Percentiles rank a stretch among this genome's conserved stretches.
phyloP scores from a whole-genome alignment of 2,888 invertebrate genomes.

The Charanyca ferruginea region DNA sequence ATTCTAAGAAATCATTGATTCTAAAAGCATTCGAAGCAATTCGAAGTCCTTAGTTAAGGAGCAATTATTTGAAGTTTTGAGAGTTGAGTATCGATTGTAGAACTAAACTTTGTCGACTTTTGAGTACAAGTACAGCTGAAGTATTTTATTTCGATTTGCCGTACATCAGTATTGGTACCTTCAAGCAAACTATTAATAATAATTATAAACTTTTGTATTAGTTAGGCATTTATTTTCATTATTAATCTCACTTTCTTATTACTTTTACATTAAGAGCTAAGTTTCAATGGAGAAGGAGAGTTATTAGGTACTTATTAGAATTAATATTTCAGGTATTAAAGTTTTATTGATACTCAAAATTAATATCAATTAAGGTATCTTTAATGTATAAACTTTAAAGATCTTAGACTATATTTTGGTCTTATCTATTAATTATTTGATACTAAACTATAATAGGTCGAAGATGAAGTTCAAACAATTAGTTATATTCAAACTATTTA shows the following conservation, averaged over 20 bases:
- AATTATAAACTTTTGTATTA: conserved; percentile 2
- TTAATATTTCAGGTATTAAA: neutral
- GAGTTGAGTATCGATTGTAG: conserved; percentile 46
- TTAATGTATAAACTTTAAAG: neutral
- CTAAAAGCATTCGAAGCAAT: conserved; percentile 36
- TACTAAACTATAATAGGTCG: neutral
- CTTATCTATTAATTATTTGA: conserved; percentile 12
- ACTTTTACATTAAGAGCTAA: neutral
- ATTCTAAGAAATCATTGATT: conserved; percentile 20
- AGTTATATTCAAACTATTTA: neutral
- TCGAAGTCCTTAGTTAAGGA: no score
- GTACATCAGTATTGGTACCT: conserved; percentile 31
- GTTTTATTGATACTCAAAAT: conserved; percentile 6
- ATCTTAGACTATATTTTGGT: conserved; percentile 12
- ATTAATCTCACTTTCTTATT: neutral
- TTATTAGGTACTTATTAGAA: neutral
- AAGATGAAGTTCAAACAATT: neutral
- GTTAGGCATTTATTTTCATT: conserved; percentile 1
- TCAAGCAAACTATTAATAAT: conserved; percentile 26
- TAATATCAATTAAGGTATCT: conserved; percentile 2
- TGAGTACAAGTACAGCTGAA: conserved; percentile 12
- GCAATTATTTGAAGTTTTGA: no score
- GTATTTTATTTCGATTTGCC: conserved; percentile 30
- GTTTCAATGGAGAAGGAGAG: conserved; percentile 1
- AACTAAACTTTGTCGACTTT: conserved; percentile 52